Evolutionary conservation across 1,140 invertebrate genomes (phyloP), one percentile per base, ranked within the genome.

Genomic region (Drosophila paulistorum): DNA sequence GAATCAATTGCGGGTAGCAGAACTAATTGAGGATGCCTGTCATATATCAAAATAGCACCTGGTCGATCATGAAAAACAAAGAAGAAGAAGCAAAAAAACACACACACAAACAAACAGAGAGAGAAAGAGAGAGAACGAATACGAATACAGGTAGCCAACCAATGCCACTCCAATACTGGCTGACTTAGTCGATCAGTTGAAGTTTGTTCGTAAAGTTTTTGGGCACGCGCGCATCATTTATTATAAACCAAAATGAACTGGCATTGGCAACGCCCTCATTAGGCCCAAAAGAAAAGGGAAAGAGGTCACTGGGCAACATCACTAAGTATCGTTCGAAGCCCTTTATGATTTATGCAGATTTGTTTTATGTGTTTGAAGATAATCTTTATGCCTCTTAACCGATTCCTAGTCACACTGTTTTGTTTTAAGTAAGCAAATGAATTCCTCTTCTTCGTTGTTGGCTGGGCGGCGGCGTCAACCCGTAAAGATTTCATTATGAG

Each of bases 1-100:
- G 70, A 84, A 84, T 80, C 81, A 84, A 81, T 85, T 85, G 65
- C 66, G 57, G 14, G n/a, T 23, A 51, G 45, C 41, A 45, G 37
- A 54, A 62, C 54, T 79, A 86, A 90, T 86, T 85, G 82, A 90
- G 86, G 83, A 60, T 51, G 73, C 48, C 60, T 41, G 39, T 74
- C 72, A 85, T 90, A 74, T 73, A 86, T 90, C 85, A 90, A 79
- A 90, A 74, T 86, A 90, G 81, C 85, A 90, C 85, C 86, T 86
- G 86, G 71, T 72, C 66, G 75, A 81, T 74, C 78, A 81, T 37
- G 14, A 59, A 59, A 59, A 59, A 17, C 30, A 7, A 33, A 30
- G 30, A 30, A 30, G 30, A 30, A 30, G 30, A 6, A 30, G 6
- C 6, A 30, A 1, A 11, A 17, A 17, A 39, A 7, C 14, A 35